phyloP scores from a whole-genome alignment of 2,888 invertebrate species.

The Heliconius sara region DNA sequence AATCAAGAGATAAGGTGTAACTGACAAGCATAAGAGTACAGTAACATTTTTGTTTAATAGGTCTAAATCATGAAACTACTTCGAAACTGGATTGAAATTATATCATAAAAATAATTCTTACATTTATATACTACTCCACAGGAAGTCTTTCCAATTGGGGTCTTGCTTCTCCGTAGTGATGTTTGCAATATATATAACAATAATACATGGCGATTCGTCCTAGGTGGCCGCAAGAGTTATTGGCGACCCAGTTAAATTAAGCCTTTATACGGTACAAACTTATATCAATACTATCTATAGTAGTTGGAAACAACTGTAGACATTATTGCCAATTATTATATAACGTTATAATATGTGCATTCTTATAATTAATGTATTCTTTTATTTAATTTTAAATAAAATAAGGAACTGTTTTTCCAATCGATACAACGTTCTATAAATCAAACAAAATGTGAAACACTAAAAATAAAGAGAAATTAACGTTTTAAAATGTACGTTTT shows the following conservation, averaged over 20 bases:
- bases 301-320: background rate
- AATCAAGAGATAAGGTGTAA: no score
- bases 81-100: background rate
- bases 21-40: no score
- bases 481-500: no score
- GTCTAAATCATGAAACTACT: no score
- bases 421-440: no score
- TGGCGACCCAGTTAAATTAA: conserved; percentile 17
- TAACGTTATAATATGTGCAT: background rate
- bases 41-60: no score
- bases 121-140: conserved; percentile 1
- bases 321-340: background rate
- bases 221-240: conserved; percentile 17
- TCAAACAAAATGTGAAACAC: no score
- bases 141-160: background rate
- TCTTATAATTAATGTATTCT: background rate
- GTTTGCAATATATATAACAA: no score
- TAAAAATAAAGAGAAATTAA: no score
- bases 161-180: background rate
- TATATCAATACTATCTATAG: background rate
- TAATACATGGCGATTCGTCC: conserved; percentile 10
- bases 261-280: background rate
- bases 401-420: no score
- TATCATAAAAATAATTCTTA: background rate
- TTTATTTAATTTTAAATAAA: no score